Evolutionary conservation across 1,140 invertebrate species (phyloP).

Genomic region (Heliconius nattereri): DNA sequence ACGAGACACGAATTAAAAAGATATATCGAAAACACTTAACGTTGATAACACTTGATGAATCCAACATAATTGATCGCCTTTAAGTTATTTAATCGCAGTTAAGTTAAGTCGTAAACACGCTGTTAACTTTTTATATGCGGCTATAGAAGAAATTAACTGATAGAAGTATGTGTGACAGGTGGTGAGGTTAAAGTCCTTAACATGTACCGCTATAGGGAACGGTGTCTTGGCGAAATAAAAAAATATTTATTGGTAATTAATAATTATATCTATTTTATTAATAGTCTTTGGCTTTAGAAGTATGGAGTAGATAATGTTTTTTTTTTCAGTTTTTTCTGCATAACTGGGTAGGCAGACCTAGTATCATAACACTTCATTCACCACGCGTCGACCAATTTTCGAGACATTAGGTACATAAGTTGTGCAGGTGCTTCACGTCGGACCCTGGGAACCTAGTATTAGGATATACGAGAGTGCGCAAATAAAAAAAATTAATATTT

Average conservation of each 20-base stretch:
- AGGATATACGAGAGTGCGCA: too few relatives aligned
- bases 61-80: slow-evolving; percentile 9
- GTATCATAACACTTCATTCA: too few relatives aligned
- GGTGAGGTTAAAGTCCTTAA: slow-evolving; percentile 4
- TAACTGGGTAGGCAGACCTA: too few relatives aligned
- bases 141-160: slow-evolving; percentile 11
- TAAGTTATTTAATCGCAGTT: slow-evolving; percentile 2
- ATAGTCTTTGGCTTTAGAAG: neutral
- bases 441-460: too few relatives aligned
- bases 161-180: neutral
- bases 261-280: neutral
- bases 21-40: slow-evolving; percentile 17
- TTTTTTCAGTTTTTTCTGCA: too few relatives aligned
- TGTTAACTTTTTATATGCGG: slow-evolving; percentile 17
- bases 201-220: neutral
- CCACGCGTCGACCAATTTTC: too few relatives aligned
- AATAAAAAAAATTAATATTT: too few relatives aligned
- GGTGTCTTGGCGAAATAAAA: neutral
- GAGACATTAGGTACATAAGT: too few relatives aligned
- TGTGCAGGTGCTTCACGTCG: too few relatives aligned
- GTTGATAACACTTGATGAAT: slow-evolving; percentile 14
- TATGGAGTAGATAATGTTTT: too few relatives aligned
- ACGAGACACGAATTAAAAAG: slow-evolving; percentile 12
- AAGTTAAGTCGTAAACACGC: slow-evolving; percentile 11
- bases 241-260: neutral